Percentiles rank a stretch among this genome's conserved stretches.
Conservation (phyloP, 1,140 invertebrate species). For the Physella acuta region DNA sequence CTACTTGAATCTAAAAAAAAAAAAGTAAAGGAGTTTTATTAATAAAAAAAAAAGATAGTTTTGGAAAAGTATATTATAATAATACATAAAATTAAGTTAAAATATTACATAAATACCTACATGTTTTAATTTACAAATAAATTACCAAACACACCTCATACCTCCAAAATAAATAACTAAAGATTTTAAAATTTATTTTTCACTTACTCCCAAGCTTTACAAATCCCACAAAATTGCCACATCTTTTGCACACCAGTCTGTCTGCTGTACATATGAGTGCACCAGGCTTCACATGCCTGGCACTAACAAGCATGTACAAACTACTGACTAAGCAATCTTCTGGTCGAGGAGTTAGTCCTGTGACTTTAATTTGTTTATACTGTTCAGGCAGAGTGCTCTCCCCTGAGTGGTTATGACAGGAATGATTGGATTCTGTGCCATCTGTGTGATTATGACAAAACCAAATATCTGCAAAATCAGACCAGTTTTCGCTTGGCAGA, state of each 20-base stretch:
- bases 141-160: too few species aligned
- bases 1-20: conserved; percentile 4
- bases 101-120: too few species aligned
- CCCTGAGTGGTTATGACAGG: not conserved
- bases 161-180: too few species aligned
- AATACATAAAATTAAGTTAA: too few species aligned
- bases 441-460: conserved; percentile 41
- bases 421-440: not conserved
- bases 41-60: not conserved
- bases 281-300: conserved; percentile 22
- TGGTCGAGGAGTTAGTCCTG: conserved; percentile 27
- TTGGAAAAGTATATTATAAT: not conserved
- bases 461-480: conserved; percentile 45
- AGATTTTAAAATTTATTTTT: not conserved
- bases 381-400: not conserved
- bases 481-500: conserved; percentile 44
- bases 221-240: conserved; percentile 39
- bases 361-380: conserved; percentile 10
- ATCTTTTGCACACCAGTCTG: conserved; percentile 33
- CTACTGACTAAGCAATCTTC: conserved; percentile 41
- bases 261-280: conserved; percentile 26
- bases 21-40: not conserved
- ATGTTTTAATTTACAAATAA: too few species aligned
- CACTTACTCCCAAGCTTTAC: conserved; percentile 21
- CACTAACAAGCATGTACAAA: conserved; percentile 35